Percentiles rank a stretch among this genome's conserved stretches.
phyloP scores from a whole-genome alignment of 2,113 vertebrate genomes.

The Danionella cerebrum region DNA sequence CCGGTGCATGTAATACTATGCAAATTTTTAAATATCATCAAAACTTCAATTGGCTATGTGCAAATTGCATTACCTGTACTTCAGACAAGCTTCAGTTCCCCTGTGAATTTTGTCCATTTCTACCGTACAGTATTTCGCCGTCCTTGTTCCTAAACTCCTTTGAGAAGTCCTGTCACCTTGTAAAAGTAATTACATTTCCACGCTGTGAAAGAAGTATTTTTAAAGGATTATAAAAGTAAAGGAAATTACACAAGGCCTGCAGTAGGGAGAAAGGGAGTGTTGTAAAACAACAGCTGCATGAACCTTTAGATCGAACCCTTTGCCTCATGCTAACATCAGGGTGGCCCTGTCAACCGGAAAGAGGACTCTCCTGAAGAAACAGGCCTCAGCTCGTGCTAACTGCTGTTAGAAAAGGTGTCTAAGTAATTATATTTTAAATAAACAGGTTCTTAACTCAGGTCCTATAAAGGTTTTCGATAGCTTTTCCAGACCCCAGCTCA shows the following conservation, averaged over 20 bases:
- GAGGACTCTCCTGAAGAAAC: not conserved
- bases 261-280: not conserved
- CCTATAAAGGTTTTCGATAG: too few relatives aligned
- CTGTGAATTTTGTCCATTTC: not conserved
- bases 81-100: too few relatives aligned
- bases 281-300: slow-evolving; percentile 33
- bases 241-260: slow-evolving; percentile 19
- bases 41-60: too few relatives aligned
- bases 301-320: not conserved
- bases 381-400: not conserved
- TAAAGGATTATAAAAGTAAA: slow-evolving; percentile 40
- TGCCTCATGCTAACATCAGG: not conserved
- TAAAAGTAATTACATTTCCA: slow-evolving; percentile 45
- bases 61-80: too few relatives aligned
- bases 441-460: not conserved
- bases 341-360: slow-evolving; percentile 6
- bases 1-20: too few relatives aligned
- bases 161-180: slow-evolving; percentile 42
- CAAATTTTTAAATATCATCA: too few relatives aligned
- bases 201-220: slow-evolving; percentile 41
- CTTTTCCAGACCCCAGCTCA: too few relatives aligned
- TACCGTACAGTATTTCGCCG: not conserved
- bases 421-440: too few relatives aligned
- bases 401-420: too few relatives aligned
- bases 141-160: slow-evolving; percentile 30